phyloP scores from a whole-genome alignment of 2,113 vertebrate genomes.

The Mus musculus region DNA sequence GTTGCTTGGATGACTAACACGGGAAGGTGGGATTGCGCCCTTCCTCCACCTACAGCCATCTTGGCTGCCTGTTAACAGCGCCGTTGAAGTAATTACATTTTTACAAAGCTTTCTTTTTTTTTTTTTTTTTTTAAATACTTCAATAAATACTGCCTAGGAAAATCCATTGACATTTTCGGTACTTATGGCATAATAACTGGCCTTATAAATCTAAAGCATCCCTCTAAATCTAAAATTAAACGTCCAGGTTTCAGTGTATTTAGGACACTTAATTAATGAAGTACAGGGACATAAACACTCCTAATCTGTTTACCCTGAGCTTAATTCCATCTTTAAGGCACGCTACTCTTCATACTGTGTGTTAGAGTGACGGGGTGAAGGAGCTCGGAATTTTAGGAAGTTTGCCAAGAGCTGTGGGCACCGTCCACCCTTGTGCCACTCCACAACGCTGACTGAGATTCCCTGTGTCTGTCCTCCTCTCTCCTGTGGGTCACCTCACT shows the following conservation, averaged over 20 bases:
- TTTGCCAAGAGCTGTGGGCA: not conserved
- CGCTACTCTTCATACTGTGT: not conserved
- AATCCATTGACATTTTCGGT: conserved; percentile 74
- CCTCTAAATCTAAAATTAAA: conserved; percentile 80
- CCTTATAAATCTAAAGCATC: conserved; percentile 79
- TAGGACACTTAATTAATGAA: conserved; percentile 77
- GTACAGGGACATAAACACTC: conserved; percentile 47
- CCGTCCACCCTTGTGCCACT: accelerated
- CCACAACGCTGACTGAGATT: not conserved
- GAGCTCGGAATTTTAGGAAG: not conserved
- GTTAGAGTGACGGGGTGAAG: not conserved
- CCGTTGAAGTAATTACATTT: conserved; percentile 43
- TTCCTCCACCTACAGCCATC: not conserved
- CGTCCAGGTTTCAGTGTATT: conserved; percentile 69
- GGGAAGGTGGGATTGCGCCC: not conserved
- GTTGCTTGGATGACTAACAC: not conserved
- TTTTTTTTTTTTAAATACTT: conserved; percentile 73
- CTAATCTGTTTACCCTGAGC: conserved; percentile 68
- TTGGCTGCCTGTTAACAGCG: not conserved
- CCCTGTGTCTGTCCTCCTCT: accelerated
- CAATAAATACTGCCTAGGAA: conserved; percentile 74
- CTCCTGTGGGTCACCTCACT: not conserved
- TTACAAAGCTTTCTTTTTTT: conserved; percentile 70
- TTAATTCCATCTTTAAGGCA: conserved; percentile 22
- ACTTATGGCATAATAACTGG: conserved; percentile 75